phyloP scores from a whole-genome alignment of 2,797 vertebrate species.

The Poeciliopsis gracilis region DNA sequence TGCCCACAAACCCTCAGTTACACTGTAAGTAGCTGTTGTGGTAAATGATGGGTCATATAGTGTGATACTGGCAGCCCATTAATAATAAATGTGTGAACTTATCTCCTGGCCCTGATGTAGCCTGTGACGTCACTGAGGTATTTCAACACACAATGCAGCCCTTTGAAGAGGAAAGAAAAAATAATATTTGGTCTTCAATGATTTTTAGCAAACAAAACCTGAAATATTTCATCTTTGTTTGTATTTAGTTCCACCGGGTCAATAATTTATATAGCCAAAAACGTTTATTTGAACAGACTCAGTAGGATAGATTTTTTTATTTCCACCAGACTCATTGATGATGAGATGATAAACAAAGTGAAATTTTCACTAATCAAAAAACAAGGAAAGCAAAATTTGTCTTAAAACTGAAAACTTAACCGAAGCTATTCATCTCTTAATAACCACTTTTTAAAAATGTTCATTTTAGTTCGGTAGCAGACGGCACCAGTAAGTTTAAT shows the following conservation, averaged over 20 bases:
- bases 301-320: too few relatives aligned
- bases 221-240: neutral
- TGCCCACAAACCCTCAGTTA: too few relatives aligned
- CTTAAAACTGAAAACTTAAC: too few relatives aligned
- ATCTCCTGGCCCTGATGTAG: neutral
- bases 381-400: too few relatives aligned
- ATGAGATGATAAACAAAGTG: too few relatives aligned
- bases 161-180: neutral
- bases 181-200: neutral
- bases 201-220: neutral
- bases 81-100: neutral
- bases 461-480: too few relatives aligned
- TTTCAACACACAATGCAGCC: neutral
- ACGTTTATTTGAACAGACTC: neutral
- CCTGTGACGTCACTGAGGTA: neutral
- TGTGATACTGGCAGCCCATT: neutral
- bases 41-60: neutral
- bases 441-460: too few relatives aligned
- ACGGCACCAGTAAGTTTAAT: too few relatives aligned
- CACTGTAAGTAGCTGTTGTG: neutral
- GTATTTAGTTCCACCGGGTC: neutral
- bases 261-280: neutral
- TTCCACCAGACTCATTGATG: too few relatives aligned
- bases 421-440: too few relatives aligned
- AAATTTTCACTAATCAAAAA: too few relatives aligned